phyloP scores from a whole-genome alignment of 2,888 invertebrate genomes.

The Protophormia terraenovae region DNA sequence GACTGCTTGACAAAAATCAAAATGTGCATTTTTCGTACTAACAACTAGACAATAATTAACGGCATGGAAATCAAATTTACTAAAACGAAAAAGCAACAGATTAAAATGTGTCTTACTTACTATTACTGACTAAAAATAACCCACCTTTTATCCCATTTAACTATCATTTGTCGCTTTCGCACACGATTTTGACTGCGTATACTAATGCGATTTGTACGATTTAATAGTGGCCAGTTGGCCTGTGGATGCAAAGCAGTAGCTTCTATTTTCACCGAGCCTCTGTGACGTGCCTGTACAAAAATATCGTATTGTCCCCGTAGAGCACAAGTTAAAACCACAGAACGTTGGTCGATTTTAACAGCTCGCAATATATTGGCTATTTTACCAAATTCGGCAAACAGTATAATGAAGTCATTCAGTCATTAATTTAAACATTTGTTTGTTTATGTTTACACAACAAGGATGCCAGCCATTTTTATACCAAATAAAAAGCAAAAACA shows the following conservation, averaged over 20 bases:
- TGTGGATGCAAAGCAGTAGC: slow-evolving; percentile 78
- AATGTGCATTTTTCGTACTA: slow-evolving; percentile 72
- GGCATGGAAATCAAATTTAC: slow-evolving; percentile 80
- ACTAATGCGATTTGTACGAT: slow-evolving; percentile 78
- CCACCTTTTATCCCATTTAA: slow-evolving; percentile 80
- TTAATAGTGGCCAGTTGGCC: slow-evolving; percentile 79
- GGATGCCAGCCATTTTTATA: slow-evolving; percentile 3
- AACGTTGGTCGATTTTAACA: slow-evolving; percentile 72
- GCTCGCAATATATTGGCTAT: slow-evolving; percentile 78
- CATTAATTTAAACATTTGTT: slow-evolving; percentile 25
- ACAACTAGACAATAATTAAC: slow-evolving; percentile 80
- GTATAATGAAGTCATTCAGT: slow-evolving; percentile 38
- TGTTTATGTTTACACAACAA: slow-evolving; percentile 30
- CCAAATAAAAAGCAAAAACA: background rate
- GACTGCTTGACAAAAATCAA: slow-evolving; percentile 74
- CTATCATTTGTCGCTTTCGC: slow-evolving; percentile 80
- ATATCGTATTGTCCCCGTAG: slow-evolving; percentile 80
- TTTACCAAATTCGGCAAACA: background rate
- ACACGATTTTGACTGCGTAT: slow-evolving; percentile 80
- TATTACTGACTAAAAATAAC: background rate
- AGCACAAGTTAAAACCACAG: slow-evolving; percentile 79
- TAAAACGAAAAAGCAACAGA: slow-evolving; percentile 48
- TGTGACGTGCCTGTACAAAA: slow-evolving; percentile 77
- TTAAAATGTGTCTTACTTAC: background rate
- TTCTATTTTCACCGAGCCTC: slow-evolving; percentile 78